Conservation (phyloP, 2,113 vertebrate species). For the Poecilia latipinna region DNA sequence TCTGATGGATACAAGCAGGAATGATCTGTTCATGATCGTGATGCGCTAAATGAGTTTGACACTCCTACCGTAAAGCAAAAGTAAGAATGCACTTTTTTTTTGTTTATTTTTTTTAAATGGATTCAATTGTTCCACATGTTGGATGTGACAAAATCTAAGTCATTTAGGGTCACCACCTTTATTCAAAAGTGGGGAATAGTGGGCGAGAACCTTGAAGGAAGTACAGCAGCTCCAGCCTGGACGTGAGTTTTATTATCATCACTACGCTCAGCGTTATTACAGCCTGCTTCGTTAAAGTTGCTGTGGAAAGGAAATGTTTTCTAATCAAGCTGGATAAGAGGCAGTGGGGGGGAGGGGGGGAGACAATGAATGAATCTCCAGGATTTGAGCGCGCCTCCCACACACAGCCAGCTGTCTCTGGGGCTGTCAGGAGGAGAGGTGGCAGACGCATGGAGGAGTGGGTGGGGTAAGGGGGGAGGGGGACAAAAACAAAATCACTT, state of each 20-base stretch:
- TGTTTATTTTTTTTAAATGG: background rate
- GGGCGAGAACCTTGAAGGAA: too few relatives aligned
- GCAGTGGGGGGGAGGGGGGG: background rate
- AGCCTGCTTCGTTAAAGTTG: slow-evolving; percentile 47
- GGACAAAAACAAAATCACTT: slow-evolving; percentile 65
- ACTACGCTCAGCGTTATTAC: slow-evolving; percentile 48
- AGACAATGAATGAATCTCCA: slow-evolving; percentile 72
- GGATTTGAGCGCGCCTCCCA: slow-evolving; percentile 77
- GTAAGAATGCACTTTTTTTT: background rate
- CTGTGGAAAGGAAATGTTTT: slow-evolving; percentile 56
- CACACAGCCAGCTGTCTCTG: slow-evolving; percentile 77
- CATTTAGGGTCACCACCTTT: background rate
- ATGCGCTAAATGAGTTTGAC: too few relatives aligned
- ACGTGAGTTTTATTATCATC: background rate
- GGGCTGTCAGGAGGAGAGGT: slow-evolving; percentile 31
- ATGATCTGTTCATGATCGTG: too few relatives aligned
- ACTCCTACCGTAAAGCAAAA: too few relatives aligned
- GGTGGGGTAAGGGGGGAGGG: background rate
- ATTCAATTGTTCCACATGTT: background rate
- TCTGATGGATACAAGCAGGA: too few relatives aligned
- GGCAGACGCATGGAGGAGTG: background rate
- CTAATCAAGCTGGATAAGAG: slow-evolving; percentile 71
- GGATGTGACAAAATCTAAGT: background rate
- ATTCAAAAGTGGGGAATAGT: background rate
- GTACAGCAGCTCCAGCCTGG: background rate